Conservation (phyloP, 2,888 invertebrate species). For the Criorhina ranunculi region DNA sequence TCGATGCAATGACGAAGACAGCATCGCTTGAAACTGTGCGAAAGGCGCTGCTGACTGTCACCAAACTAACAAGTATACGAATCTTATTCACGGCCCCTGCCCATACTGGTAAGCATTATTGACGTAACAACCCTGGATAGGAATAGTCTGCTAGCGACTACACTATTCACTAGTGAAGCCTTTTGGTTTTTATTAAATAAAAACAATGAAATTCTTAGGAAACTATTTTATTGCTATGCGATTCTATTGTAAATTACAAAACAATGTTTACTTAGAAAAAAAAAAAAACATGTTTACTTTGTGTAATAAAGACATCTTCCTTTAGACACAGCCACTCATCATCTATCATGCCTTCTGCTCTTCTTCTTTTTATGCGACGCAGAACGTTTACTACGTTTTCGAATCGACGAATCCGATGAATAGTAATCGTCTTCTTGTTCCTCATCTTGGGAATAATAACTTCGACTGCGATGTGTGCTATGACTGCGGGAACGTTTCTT, state of each 20-base stretch:
- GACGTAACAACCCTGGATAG: too few species aligned
- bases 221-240: conserved; percentile 52
- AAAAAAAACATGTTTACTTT: conserved; percentile 29
- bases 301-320: conserved; percentile 33
- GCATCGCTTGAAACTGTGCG: too few species aligned
- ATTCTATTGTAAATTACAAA: conserved; percentile 55
- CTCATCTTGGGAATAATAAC: conserved; percentile 66
- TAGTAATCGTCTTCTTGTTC: conserved; percentile 43
- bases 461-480: conserved; percentile 65
- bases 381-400: conserved; percentile 58
- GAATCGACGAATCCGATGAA: conserved; percentile 65
- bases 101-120: too few species aligned
- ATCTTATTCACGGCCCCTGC: too few species aligned
- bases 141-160: too few species aligned
- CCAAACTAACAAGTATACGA: too few species aligned
- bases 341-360: conserved; percentile 67
- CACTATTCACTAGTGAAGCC: too few species aligned
- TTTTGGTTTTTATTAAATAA: background rate
- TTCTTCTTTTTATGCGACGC: conserved; percentile 69
- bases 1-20: too few species aligned
- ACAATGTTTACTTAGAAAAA: conserved; percentile 40
- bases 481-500: conserved; percentile 78
- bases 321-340: conserved; percentile 38
- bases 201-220: conserved; percentile 5
- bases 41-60: too few species aligned